phyloP scores from a whole-genome alignment of 2,113 vertebrate species.

The Tylochromis polylepis region DNA sequence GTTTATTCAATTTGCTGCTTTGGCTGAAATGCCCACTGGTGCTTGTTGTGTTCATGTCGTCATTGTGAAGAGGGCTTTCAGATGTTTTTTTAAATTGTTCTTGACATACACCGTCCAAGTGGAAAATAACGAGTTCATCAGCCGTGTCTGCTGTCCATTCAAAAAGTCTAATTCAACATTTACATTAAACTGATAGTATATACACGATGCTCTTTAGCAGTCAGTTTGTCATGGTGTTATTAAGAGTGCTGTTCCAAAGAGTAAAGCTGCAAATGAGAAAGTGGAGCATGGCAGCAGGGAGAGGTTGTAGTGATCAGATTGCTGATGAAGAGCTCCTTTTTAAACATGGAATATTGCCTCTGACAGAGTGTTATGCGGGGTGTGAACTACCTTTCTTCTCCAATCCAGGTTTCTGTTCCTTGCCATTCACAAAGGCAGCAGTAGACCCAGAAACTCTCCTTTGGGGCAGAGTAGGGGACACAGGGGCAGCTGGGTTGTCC shows the following conservation, averaged over 20 bases:
- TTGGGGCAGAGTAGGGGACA: slow-evolving; percentile 28
- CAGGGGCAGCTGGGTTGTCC: slow-evolving; percentile 56
- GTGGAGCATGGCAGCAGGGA: neutral
- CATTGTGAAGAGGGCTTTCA: neutral
- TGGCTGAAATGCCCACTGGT: slow-evolving; percentile 16
- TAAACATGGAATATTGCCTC: slow-evolving; percentile 27
- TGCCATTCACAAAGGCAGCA: slow-evolving; percentile 7
- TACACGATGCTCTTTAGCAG: neutral
- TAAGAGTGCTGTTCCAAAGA: neutral
- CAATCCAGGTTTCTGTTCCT: slow-evolving; percentile 19
- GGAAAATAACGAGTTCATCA: neutral
- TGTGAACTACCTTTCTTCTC: slow-evolving; percentile 32
- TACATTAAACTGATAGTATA: neutral
- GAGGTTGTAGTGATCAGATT: neutral
- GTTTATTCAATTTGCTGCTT: slow-evolving; percentile 8
- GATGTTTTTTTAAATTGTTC: neutral
- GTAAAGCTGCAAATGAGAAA: neutral
- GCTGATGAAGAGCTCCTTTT: slow-evolving; percentile 21
- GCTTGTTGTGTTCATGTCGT: neutral
- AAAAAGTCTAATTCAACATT: neutral
- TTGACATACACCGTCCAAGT: neutral
- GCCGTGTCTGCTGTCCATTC: neutral
- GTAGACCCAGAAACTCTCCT: neutral
- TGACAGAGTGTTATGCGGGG: slow-evolving; percentile 17
- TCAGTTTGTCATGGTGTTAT: neutral